These are phyloP conservation scores for zebrafish (Danio rerio) DNA, from an alignment of 2,113 vertebrate genomes.

Conservation along the genomic window DNA sequence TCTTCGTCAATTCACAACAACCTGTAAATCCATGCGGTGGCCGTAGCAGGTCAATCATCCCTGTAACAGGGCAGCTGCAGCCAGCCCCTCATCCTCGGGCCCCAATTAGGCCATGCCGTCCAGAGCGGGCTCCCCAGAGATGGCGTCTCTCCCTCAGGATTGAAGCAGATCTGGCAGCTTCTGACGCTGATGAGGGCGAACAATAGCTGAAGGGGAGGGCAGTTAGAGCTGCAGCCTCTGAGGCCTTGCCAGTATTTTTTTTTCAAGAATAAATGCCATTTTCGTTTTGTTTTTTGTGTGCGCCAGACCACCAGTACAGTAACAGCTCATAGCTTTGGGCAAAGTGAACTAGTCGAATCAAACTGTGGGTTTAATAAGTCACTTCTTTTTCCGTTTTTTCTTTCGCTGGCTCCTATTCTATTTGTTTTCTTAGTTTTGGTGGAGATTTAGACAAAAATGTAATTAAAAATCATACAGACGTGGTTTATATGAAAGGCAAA, in stretches of 20 bases:
- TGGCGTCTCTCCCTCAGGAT: background rate
- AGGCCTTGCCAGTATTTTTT: slow-evolving; percentile 8
- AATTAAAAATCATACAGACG: too few relatives aligned
- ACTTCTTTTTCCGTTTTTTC: background rate
- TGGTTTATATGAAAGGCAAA: too few relatives aligned
- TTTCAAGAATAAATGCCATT: slow-evolving; percentile 17
- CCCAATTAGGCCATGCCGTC: slow-evolving; percentile 10
- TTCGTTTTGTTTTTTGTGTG: background rate
- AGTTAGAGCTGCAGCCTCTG: slow-evolving; percentile 23
- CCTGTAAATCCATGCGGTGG: background rate
- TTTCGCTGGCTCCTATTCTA: background rate
- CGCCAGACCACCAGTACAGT: background rate
- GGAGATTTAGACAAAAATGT: too few relatives aligned
- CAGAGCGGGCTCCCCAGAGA: background rate
- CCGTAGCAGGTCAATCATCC: background rate
- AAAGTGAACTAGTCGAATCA: slow-evolving; percentile 21
- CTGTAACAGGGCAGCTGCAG: slow-evolving; percentile 13
- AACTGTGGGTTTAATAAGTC: slow-evolving; percentile 16
- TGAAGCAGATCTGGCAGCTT: slow-evolving; percentile 25
- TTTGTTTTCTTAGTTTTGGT: too few relatives aligned
- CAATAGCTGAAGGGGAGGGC: slow-evolving; percentile 37
- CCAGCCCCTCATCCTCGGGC: slow-evolving; percentile 7
- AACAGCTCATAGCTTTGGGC: slow-evolving; percentile 25
- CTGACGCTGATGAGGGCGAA: slow-evolving; percentile 39
- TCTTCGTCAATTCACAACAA: too few relatives aligned